These are phyloP conservation scores for honey bee (Apis mellifera) DNA, from an alignment of 1,140 invertebrate genomes.

Conservation along the genomic window DNA sequence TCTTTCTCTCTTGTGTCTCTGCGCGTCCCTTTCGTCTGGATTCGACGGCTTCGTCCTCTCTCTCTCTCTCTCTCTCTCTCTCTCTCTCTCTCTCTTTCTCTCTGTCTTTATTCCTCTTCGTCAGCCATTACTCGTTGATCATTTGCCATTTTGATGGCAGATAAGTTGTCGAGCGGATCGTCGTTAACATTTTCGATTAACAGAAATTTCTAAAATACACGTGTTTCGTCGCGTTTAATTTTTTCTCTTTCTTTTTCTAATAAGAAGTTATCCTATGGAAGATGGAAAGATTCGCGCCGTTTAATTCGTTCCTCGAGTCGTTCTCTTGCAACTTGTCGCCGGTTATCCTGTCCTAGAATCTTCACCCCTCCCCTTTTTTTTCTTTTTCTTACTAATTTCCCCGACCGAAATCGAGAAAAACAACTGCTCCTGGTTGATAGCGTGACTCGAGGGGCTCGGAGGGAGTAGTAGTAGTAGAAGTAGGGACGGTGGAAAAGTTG, in stretches of 20 bases:
- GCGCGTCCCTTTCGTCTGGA: constrained; percentile 15
- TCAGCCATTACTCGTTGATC: constrained; percentile 59
- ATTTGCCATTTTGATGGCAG: constrained; percentile 59
- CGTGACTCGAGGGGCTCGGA: constrained; percentile 15
- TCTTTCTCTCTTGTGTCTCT: constrained; percentile 2
- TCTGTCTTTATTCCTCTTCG: neutral
- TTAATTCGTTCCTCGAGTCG: neutral
- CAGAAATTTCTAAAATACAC: constrained; percentile 1
- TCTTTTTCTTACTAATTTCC: constrained; percentile 70
- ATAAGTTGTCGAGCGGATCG: constrained; percentile 50
- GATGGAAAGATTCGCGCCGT: constrained; percentile 4
- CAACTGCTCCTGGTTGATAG: constrained; percentile 71
- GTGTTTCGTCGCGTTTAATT: no score
- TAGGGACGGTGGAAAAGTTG: constrained; percentile 35
- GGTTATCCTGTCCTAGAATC: constrained; percentile 46
- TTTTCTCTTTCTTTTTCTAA: no score
- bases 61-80: neutral
- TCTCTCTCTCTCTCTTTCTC: no score
- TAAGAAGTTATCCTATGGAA: no score
- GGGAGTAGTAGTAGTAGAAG: neutral
- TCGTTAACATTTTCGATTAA: constrained; percentile 24
- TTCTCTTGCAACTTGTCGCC: constrained; percentile 20
- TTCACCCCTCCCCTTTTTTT: neutral
- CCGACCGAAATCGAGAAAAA: constrained; percentile 68
- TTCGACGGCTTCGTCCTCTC: constrained; percentile 3